Evolutionary conservation across 2,797 vertebrate species (phyloP).

Genomic region (Ciconia nigra): DNA sequence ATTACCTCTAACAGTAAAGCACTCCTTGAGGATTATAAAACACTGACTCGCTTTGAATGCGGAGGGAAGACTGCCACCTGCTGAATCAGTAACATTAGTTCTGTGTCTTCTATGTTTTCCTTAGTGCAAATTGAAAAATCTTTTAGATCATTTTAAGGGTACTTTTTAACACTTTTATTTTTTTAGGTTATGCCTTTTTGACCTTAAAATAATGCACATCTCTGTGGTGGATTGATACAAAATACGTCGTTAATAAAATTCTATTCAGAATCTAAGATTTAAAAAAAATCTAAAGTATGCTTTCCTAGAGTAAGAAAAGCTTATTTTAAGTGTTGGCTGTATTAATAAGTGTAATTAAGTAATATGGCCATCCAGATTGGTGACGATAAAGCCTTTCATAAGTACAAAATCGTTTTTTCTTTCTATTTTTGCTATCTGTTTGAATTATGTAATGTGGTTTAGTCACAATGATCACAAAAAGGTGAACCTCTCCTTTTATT

Average conservation of each 20-base stretch:
- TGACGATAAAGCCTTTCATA: neutral
- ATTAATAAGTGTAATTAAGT: neutral
- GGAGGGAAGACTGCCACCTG: constrained; percentile 55
- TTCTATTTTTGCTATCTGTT: neutral
- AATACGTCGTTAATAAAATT: accelerated
- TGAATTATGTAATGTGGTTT: neutral
- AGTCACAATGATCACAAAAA: neutral
- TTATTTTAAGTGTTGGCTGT: neutral
- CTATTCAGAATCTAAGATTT: neutral
- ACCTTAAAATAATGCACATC: neutral
- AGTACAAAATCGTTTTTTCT: neutral
- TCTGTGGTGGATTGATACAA: neutral
- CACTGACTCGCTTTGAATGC: neutral
- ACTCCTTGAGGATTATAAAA: neutral
- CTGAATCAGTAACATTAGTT: neutral
- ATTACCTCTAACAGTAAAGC: neutral
- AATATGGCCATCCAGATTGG: neutral
- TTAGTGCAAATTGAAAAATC: neutral
- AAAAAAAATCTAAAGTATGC: neutral
- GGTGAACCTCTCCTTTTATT: neutral
- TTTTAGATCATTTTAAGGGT: neutral
- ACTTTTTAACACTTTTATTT: neutral
- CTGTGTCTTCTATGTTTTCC: neutral
- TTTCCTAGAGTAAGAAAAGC: neutral
- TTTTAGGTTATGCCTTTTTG: neutral